These are phyloP conservation scores for Tachina grossa DNA, from an alignment of 2,888 invertebrate species.

Conservation along the genomic window DNA sequence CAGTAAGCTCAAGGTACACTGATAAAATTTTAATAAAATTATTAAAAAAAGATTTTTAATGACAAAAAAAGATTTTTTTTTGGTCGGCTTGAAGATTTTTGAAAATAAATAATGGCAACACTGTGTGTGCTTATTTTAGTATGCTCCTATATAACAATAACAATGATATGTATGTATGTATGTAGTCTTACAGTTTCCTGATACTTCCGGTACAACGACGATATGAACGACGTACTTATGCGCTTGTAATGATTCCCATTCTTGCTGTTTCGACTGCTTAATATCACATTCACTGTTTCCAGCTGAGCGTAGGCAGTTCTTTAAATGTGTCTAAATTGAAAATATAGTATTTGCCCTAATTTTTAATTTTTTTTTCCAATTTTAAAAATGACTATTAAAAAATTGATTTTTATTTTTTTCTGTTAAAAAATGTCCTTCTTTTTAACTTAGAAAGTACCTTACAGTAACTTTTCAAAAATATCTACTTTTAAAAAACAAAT, in stretches of 20 bases:
- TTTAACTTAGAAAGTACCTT: too few species aligned
- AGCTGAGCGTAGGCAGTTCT: neutral
- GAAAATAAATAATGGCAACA: too few species aligned
- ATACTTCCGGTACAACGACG: slow-evolving; percentile 66
- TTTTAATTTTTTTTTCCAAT: neutral
- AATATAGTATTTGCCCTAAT: neutral
- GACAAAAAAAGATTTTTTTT: too few species aligned
- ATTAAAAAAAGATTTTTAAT: too few species aligned
- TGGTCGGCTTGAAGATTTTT: too few species aligned
- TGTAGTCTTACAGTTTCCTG: slow-evolving; percentile 64
- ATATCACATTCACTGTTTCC: neutral
- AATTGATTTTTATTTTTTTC: too few species aligned
- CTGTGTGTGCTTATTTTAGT: neutral
- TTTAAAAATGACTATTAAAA: too few species aligned
- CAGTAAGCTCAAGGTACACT: too few species aligned
- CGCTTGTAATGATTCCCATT: slow-evolving; percentile 54
- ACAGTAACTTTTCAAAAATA: too few species aligned
- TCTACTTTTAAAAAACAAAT: too few species aligned
- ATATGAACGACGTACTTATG: slow-evolving; percentile 38
- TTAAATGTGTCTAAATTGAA: slow-evolving; percentile 3
- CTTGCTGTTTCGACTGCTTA: slow-evolving; percentile 11
- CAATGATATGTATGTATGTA: slow-evolving; percentile 18
- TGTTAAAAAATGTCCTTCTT: too few species aligned
- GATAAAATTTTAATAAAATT: too few species aligned
- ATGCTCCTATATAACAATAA: slow-evolving; percentile 9